Percentiles rank a stretch among this genome's conserved stretches.
Conservation (phyloP, 2,888 invertebrate species). For the Eurytoma californica region DNA sequence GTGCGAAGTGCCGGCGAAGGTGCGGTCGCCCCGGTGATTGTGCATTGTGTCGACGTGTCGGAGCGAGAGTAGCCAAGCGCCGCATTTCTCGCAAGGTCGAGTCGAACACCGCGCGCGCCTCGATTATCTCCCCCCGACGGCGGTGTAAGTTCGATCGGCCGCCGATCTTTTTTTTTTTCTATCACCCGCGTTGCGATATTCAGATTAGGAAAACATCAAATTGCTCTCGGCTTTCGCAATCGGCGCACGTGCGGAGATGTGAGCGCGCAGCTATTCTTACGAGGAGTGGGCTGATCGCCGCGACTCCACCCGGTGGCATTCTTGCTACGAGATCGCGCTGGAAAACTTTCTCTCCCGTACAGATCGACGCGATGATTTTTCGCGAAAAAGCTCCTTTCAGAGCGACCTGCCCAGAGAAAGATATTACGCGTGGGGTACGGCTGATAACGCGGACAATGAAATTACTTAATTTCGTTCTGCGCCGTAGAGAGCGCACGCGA, state of each 20-base stretch:
- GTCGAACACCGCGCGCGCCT: background rate
- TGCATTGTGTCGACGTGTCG: conserved; percentile 8
- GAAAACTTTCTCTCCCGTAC: conserved; percentile 4
- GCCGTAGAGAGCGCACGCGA: too few species aligned
- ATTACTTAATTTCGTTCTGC: too few species aligned
- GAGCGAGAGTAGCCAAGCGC: background rate
- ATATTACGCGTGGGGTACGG: too few species aligned
- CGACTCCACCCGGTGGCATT: background rate
- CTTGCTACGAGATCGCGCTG: background rate
- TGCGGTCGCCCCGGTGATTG: conserved; percentile 37
- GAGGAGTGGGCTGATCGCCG: background rate
- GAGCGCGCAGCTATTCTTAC: background rate
- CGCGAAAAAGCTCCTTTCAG: too few species aligned
- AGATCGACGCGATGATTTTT: background rate
- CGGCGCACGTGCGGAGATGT: background rate
- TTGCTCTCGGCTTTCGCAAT: conserved; percentile 31
- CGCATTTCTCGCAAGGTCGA: conserved; percentile 52
- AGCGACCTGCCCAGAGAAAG: too few species aligned
- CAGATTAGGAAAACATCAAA: conserved; percentile 41
- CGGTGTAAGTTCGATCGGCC: background rate
- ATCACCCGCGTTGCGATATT: conserved; percentile 28
- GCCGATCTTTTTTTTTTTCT: background rate
- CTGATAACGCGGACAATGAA: too few species aligned
- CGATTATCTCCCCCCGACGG: conserved; percentile 39
- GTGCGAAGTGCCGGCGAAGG: conserved; percentile 7